Evolutionary conservation across 2,888 invertebrate genomes (phyloP).

Genomic region (Cephus nigrinus): DNA sequence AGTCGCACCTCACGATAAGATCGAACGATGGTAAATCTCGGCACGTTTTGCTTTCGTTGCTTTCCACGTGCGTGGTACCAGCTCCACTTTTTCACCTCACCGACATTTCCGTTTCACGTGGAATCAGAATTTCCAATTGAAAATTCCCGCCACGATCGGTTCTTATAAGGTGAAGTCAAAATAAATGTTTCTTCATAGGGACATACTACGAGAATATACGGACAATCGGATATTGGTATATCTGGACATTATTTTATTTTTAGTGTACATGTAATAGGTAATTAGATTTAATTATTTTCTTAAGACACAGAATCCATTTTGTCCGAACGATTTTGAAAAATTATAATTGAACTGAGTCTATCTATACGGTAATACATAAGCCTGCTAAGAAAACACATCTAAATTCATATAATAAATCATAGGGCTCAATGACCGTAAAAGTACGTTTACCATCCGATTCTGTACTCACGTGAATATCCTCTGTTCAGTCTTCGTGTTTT

Average conservation of each 20-base stretch:
- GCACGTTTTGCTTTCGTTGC: slow-evolving; percentile 11
- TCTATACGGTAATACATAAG: not conserved
- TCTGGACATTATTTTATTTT: not conserved
- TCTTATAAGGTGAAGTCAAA: not conserved
- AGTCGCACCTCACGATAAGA: slow-evolving; percentile 21
- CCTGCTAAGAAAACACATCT: not conserved
- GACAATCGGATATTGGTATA: not conserved
- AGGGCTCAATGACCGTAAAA: not conserved
- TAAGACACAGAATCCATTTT: not conserved
- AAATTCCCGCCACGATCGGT: not conserved
- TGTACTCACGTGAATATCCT: not conserved
- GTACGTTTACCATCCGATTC: not conserved
- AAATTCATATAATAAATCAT: not conserved
- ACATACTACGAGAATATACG: not conserved
- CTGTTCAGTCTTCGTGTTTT: not conserved
- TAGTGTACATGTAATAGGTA: not conserved
- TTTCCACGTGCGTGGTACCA: not conserved
- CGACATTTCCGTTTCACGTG: not conserved
- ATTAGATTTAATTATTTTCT: not conserved
- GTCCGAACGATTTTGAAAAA: not conserved
- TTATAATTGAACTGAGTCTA: no score
- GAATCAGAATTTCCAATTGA: not conserved
- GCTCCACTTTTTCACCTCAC: not conserved
- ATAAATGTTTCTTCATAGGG: not conserved
- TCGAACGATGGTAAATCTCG: slow-evolving; percentile 18